A percentile compares a stretch with the other conserved stretches of the same genome.
phyloP scores from a whole-genome alignment of 2,113 vertebrate species.

The Etheostoma cragini region DNA sequence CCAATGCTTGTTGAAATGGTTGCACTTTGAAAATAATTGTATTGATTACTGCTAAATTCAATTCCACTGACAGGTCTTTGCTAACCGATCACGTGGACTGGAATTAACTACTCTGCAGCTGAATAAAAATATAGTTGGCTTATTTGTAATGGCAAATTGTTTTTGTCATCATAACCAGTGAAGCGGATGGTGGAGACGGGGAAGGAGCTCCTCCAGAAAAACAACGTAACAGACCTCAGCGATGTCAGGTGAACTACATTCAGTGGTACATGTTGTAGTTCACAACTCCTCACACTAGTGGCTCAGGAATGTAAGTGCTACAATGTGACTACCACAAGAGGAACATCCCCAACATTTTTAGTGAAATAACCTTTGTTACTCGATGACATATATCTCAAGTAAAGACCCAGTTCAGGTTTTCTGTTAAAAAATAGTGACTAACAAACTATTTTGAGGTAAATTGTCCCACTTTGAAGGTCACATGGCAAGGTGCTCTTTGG shows the following conservation, averaged over 20 bases:
- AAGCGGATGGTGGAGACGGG: constrained; percentile 90
- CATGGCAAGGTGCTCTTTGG: no score
- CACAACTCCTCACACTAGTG: background rate
- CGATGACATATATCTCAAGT: background rate
- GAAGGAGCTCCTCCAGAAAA: constrained; percentile 89
- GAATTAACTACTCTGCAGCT: background rate
- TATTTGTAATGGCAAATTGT: background rate
- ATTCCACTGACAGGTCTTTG: background rate
- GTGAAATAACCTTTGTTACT: background rate
- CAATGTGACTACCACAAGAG: background rate
- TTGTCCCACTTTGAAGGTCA: background rate
- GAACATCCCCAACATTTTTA: background rate
- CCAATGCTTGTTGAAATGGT: background rate
- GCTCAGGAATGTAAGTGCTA: background rate
- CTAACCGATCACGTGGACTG: background rate
- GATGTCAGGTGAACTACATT: constrained; percentile 88
- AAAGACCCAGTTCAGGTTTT: background rate
- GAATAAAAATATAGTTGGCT: background rate
- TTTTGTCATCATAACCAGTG: constrained; percentile 81
- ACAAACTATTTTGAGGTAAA: background rate
- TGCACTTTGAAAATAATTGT: background rate
- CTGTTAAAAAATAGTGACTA: background rate
- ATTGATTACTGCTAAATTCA: background rate
- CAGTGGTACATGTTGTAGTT: background rate
- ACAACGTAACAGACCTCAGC: constrained; percentile 87